These are phyloP conservation scores for Steinernema feltiae DNA, from an alignment of 1,140 invertebrate species.

Conservation along the genomic window DNA sequence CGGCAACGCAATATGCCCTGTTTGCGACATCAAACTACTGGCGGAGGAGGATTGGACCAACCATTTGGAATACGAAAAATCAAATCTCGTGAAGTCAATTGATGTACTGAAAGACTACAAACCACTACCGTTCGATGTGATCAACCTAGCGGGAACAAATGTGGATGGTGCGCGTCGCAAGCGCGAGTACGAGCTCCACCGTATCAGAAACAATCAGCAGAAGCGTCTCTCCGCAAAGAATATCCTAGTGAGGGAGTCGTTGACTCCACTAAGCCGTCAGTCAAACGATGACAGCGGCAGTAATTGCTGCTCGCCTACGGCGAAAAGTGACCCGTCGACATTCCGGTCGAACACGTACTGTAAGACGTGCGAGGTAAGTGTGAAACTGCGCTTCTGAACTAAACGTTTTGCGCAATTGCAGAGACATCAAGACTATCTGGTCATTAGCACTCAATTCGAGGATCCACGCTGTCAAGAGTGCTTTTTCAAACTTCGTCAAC, in stretches of 20 bases:
- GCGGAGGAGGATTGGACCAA: neutral
- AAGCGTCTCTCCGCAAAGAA: neutral
- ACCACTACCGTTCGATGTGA: neutral
- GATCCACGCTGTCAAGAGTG: neutral
- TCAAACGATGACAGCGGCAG: slow-evolving; percentile 5
- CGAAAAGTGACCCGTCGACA: neutral
- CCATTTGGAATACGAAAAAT: neutral
- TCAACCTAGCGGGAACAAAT: neutral
- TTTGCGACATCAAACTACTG: neutral
- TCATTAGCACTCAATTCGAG: neutral
- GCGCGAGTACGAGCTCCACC: neutral
- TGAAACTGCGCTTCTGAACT: neutral
- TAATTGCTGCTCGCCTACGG: neutral
- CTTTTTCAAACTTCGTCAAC: neutral
- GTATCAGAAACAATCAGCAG: neutral
- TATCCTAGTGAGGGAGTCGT: neutral
- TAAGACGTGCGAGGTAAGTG: neutral
- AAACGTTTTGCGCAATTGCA: neutral
- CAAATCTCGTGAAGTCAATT: neutral
- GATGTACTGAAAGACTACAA: neutral
- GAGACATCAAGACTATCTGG: neutral
- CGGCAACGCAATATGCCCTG: neutral
- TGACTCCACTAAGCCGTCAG: neutral
- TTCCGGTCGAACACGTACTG: neutral
- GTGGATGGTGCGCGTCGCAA: neutral